Conservation (phyloP, 2,113 vertebrate genomes). For the Notothenia rossii region DNA sequence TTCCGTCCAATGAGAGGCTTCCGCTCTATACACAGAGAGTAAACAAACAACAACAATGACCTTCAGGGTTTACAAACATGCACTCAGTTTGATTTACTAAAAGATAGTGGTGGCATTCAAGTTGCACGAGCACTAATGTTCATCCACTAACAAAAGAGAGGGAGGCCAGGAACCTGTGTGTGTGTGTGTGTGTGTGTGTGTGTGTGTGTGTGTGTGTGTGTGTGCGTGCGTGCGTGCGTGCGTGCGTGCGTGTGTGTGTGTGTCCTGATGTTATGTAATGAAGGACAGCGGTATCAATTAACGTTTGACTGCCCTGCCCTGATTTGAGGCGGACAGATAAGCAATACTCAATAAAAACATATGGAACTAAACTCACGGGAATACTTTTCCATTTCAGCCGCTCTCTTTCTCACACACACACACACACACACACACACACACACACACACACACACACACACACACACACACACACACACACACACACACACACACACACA, state of each 20-base stretch:
- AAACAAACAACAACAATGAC: slow-evolving; percentile 66
- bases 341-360: slow-evolving; percentile 53
- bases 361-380: slow-evolving; percentile 14
- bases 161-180: slow-evolving; percentile 21
- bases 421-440: background rate
- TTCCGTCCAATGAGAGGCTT: slow-evolving; percentile 66
- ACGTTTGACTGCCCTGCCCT: slow-evolving; percentile 51
- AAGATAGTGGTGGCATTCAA: slow-evolving; percentile 64
- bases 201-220: background rate
- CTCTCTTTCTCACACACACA: background rate
- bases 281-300: too few relatives aligned
- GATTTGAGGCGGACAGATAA: slow-evolving; percentile 60
- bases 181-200: background rate
- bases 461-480: background rate
- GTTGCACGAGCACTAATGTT: slow-evolving; percentile 36
- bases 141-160: slow-evolving; percentile 4
- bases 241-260: background rate
- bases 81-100: slow-evolving; percentile 63
- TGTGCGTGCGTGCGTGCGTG: background rate
- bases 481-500: background rate
- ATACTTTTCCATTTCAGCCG: slow-evolving; percentile 28
- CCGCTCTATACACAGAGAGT: slow-evolving; percentile 38
- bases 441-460: background rate
- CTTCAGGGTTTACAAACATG: slow-evolving; percentile 47
- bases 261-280: too few relatives aligned